Conservation (phyloP, 2,797 vertebrate species). For the Heterohyrax brucei region DNA sequence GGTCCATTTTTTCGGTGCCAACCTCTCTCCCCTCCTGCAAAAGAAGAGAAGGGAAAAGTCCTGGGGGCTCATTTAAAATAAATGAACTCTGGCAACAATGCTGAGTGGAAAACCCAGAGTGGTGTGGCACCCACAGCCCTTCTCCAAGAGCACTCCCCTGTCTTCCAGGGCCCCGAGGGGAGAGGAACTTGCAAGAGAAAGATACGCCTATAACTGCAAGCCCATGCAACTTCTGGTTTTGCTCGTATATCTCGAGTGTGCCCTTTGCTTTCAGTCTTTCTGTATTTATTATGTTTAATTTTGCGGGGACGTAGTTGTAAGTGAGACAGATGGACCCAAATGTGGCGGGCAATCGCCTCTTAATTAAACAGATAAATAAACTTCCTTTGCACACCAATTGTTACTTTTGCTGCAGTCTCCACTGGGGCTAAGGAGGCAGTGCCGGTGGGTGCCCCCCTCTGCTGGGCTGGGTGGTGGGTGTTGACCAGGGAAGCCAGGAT, state of each 20-base stretch:
- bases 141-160: constrained; percentile 48
- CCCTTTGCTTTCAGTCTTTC: constrained; percentile 90
- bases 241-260: constrained; percentile 86
- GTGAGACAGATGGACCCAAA: constrained; percentile 90
- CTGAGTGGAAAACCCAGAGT: constrained; percentile 74
- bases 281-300: constrained; percentile 92
- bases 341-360: constrained; percentile 90
- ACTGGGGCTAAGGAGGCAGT: constrained; percentile 14
- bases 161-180: constrained; percentile 84
- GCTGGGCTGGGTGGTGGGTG: neutral
- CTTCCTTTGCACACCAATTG: constrained; percentile 86
- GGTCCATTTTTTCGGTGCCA: neutral
- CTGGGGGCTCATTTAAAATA: constrained; percentile 87
- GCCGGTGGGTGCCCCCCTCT: neutral
- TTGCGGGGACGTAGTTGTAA: constrained; percentile 90
- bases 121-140: constrained; percentile 76
- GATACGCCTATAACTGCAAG: constrained; percentile 88
- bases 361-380: constrained; percentile 93
- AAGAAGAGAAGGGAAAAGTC: constrained; percentile 79
- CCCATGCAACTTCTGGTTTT: constrained; percentile 86
- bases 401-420: constrained; percentile 78
- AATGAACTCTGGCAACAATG: constrained; percentile 80
- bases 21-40: neutral
- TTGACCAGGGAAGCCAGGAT: neutral
- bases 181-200: constrained; percentile 80